phyloP scores from a whole-genome alignment of 2,113 vertebrate species.

The Talpa occidentalis region DNA sequence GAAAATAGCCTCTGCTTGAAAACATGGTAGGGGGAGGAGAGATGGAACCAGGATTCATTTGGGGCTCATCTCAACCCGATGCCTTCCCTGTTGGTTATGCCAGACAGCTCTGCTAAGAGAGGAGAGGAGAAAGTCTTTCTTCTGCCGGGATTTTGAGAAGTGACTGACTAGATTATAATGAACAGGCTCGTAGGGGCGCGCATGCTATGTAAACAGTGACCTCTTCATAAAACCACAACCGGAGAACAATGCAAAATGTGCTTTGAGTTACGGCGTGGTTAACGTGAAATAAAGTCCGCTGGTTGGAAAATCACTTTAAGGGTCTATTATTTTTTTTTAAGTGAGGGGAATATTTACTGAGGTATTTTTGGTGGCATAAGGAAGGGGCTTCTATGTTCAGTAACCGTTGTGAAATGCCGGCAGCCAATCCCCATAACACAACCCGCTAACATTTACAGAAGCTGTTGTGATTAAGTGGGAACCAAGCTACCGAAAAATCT shows the following conservation, averaged over 20 bases:
- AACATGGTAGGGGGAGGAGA: background rate
- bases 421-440: slow-evolving; percentile 65
- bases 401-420: slow-evolving; percentile 47
- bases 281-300: slow-evolving; percentile 41
- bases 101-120: background rate
- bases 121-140: background rate
- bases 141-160: slow-evolving; percentile 15
- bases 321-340: slow-evolving; percentile 17
- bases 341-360: slow-evolving; percentile 48
- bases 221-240: background rate
- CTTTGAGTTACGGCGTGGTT: slow-evolving; percentile 21
- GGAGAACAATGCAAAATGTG: background rate
- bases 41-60: background rate
- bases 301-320: slow-evolving; percentile 54
- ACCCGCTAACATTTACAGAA: slow-evolving; percentile 77
- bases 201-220: background rate
- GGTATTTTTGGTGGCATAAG: background rate
- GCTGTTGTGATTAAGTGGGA: slow-evolving; percentile 77
- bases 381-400: slow-evolving; percentile 41
- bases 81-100: background rate
- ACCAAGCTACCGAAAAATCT: slow-evolving; percentile 75
- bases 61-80: background rate
- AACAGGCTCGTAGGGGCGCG: background rate
- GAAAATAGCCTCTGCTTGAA: background rate
- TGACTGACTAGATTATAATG: slow-evolving; percentile 49